Conservation (phyloP, 2,113 vertebrate species). For the Pelmatolapia mariae region DNA sequence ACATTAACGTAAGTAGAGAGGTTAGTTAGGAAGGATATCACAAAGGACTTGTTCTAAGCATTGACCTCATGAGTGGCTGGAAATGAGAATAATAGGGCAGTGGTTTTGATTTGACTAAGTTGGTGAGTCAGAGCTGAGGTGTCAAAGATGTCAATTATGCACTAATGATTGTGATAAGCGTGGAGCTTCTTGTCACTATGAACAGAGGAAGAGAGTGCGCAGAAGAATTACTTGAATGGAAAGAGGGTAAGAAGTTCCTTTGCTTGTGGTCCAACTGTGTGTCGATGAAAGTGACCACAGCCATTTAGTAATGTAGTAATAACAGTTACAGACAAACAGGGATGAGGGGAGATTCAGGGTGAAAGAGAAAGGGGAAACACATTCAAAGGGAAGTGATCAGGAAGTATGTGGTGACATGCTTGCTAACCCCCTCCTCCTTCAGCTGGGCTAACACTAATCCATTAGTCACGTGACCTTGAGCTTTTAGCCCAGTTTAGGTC, state of each 20-base stretch:
- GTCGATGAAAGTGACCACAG: not conserved
- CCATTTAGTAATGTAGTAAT: not conserved
- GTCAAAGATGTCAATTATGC: not conserved
- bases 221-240: not conserved
- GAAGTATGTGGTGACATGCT: constrained; percentile 51
- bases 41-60: not conserved
- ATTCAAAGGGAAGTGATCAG: constrained; percentile 54
- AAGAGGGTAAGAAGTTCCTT: not conserved
- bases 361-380: constrained; percentile 42
- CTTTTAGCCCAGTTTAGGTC: constrained; percentile 45
- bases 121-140: constrained; percentile 31
- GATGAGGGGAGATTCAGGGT: not conserved
- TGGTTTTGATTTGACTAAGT: constrained; percentile 11
- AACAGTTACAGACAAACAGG: not conserved
- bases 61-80: constrained; percentile 7
- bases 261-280: not conserved
- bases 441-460: constrained; percentile 63
- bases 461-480: constrained; percentile 56
- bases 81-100: constrained; percentile 16
- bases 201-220: not conserved
- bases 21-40: not conserved
- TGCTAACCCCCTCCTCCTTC: constrained; percentile 43
- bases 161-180: not conserved
- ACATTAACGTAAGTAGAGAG: not conserved
- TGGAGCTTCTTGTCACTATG: not conserved